phyloP scores from a whole-genome alignment of 2,797 vertebrate species.

The Malurus splendens region DNA sequence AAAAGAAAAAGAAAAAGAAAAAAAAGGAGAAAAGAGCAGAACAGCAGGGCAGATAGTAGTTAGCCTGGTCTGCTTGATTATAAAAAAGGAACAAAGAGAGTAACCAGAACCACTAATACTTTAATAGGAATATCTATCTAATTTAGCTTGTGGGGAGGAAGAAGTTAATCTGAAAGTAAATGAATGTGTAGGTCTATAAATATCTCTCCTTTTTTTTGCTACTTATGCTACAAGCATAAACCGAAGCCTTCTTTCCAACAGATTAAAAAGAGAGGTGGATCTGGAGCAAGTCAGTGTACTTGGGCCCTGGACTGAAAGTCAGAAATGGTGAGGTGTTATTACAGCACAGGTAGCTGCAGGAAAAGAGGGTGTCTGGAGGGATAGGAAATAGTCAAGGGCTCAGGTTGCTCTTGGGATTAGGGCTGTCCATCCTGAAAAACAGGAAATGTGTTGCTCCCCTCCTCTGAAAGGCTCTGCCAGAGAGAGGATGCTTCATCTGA shows the following conservation, averaged over 20 bases:
- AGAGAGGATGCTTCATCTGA: background rate
- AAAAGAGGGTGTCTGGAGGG: background rate
- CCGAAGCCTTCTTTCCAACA: background rate
- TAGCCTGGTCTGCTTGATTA: background rate
- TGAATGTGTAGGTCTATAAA: background rate
- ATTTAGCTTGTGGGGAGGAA: background rate
- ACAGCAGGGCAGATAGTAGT: background rate
- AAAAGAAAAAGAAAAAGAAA: too few species aligned
- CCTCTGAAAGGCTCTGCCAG: background rate
- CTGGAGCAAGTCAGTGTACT: background rate
- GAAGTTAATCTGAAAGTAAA: background rate
- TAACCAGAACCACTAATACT: background rate
- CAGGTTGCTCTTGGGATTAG: background rate
- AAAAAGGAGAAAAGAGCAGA: background rate
- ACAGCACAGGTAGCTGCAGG: background rate
- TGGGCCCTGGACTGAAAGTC: background rate
- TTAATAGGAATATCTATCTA: background rate
- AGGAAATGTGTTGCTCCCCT: fast-evolving
- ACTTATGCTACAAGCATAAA: background rate
- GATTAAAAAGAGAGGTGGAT: background rate
- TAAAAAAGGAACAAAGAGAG: background rate
- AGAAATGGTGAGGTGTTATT: background rate
- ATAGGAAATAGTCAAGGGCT: background rate
- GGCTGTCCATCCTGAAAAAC: too few species aligned
- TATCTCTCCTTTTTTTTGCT: background rate